Percentiles rank a stretch among this genome's conserved stretches.
These are phyloP conservation scores for Cerastis leucographa DNA, from an alignment of 2,888 invertebrate species.

Conservation along the genomic window DNA sequence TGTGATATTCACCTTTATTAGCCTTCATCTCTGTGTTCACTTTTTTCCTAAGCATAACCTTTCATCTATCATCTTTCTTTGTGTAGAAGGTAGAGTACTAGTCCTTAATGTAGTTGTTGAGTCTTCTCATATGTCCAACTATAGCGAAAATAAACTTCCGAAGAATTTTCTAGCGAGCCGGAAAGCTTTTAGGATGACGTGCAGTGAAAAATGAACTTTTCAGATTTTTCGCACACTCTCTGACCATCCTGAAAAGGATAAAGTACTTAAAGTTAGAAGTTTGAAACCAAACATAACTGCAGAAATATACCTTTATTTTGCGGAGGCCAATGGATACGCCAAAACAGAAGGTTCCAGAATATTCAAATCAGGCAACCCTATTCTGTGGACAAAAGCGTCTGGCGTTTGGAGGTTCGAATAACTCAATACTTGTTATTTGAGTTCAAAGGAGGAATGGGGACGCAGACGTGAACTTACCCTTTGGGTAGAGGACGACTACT, in stretches of 20 bases:
- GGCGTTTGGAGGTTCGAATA: constrained; percentile 29
- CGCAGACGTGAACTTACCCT: constrained; percentile 29
- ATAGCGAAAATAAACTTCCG: background rate
- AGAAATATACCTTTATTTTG: background rate
- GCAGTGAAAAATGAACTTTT: background rate
- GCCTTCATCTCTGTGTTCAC: background rate
- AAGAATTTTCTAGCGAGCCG: background rate
- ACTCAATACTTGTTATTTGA: constrained; percentile 43
- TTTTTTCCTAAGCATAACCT: background rate
- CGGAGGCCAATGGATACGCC: background rate
- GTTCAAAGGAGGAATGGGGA: constrained; percentile 35
- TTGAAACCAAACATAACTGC: background rate
- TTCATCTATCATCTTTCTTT: background rate
- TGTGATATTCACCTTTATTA: background rate
- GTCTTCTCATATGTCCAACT: background rate
- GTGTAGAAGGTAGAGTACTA: background rate
- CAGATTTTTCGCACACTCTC: background rate
- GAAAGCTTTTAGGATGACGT: background rate
- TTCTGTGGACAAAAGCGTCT: constrained; percentile 35
- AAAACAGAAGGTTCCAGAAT: background rate
- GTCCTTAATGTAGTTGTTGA: background rate
- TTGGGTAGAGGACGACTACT: constrained; percentile 27
- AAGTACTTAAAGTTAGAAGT: background rate
- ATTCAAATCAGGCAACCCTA: constrained; percentile 38
- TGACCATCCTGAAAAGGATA: background rate